These are phyloP conservation scores for Desoria tigrina DNA, from an alignment of 2,888 invertebrate species.

Conservation along the genomic window DNA sequence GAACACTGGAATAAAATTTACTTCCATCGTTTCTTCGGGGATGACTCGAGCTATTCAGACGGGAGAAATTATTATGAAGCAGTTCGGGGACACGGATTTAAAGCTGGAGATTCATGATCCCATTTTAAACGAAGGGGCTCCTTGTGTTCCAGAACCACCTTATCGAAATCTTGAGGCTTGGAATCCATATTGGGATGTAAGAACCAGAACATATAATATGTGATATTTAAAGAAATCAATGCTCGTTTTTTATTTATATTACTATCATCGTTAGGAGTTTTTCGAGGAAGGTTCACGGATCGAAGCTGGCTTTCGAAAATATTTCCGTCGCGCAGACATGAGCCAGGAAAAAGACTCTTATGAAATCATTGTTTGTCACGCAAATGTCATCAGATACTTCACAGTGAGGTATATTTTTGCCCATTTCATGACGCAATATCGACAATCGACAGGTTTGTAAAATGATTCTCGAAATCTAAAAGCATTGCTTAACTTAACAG, in stretches of 20 bases:
- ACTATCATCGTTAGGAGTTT: too few species aligned
- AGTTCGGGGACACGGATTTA: constrained; percentile 58
- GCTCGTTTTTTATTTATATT: too few species aligned
- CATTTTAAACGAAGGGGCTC: constrained; percentile 87
- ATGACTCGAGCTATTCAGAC: constrained; percentile 94
- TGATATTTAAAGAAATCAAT: too few species aligned
- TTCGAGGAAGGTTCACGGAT: constrained; percentile 89
- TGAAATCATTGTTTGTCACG: constrained; percentile 93
- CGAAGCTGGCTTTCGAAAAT: constrained; percentile 90
- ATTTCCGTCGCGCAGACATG: constrained; percentile 85
- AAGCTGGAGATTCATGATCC: constrained; percentile 64
- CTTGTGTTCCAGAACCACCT: constrained; percentile 90
- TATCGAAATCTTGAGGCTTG: constrained; percentile 67
- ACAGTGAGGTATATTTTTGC: constrained; percentile 87
- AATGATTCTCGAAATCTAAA: too few species aligned
- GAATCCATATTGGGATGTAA: too few species aligned
- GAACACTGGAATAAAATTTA: constrained; percentile 75
- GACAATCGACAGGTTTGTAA: too few species aligned
- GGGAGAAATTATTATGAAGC: constrained; percentile 74
- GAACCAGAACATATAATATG: too few species aligned
- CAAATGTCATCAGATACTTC: constrained; percentile 94
- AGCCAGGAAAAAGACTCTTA: constrained; percentile 78
- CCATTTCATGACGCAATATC: too few species aligned
- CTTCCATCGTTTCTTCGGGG: constrained; percentile 62
- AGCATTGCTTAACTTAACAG: constrained; percentile 66